Conservation (phyloP, 2,888 invertebrate genomes). For the Leucophora obtusa region DNA sequence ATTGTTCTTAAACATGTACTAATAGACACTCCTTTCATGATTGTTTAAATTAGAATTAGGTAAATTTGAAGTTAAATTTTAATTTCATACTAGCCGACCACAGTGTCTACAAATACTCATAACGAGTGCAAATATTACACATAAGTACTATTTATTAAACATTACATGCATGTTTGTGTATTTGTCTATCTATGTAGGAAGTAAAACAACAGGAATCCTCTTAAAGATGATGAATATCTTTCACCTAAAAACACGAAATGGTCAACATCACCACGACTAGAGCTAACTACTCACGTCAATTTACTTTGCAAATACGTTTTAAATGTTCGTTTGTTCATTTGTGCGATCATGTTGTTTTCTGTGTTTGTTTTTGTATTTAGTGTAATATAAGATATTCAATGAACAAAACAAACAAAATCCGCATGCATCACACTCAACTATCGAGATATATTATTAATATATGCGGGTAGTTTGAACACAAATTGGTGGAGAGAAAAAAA, state of each 20-base stretch:
- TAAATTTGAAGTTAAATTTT: too few species aligned
- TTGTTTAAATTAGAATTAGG: too few species aligned
- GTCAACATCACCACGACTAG: constrained; percentile 1
- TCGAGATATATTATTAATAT: constrained; percentile 10
- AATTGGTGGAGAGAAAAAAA: neutral
- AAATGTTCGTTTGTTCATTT: neutral
- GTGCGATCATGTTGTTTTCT: constrained; percentile 5
- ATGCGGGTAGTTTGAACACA: constrained; percentile 8
- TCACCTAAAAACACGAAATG: neutral
- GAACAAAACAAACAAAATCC: neutral
- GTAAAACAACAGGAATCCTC: constrained; percentile 10
- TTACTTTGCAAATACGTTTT: constrained; percentile 8
- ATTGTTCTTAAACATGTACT: too few species aligned
- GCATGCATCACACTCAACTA: constrained; percentile 23
- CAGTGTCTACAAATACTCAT: too few species aligned
- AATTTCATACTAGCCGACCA: too few species aligned
- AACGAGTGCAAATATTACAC: too few species aligned
- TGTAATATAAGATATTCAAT: constrained; percentile 4
- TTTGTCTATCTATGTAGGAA: neutral
- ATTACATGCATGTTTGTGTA: neutral
- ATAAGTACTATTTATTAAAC: neutral
- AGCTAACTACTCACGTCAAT: neutral
- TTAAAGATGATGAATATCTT: neutral
- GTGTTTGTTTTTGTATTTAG: neutral
- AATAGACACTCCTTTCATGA: too few species aligned